These are phyloP conservation scores for Synanthedon andrenaeformis DNA, from an alignment of 2,888 invertebrate species.

Conservation along the genomic window DNA sequence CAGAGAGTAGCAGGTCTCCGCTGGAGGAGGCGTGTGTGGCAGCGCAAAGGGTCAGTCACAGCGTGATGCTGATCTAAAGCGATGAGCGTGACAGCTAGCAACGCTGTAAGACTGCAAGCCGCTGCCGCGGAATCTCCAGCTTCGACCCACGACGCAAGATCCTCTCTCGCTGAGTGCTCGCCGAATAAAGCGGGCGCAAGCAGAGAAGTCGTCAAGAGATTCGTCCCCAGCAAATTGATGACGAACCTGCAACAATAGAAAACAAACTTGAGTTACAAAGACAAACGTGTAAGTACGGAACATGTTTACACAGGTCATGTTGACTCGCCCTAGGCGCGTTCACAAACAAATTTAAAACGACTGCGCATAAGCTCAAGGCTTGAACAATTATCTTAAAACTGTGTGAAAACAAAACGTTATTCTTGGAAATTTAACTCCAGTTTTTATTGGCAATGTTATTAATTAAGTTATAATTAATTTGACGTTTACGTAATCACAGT, in stretches of 20 bases:
- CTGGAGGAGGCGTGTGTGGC: conserved; percentile 62
- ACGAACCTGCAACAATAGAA: conserved; percentile 73
- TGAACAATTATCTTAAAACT: not conserved
- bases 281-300: conserved; percentile 1
- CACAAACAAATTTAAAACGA: not conserved
- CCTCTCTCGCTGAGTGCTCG: conserved; percentile 74
- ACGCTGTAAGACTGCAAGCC: conserved; percentile 46
- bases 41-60: conserved; percentile 62
- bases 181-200: conserved; percentile 62
- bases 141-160: conserved; percentile 69
- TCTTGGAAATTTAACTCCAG: not conserved
- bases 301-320: conserved; percentile 10
- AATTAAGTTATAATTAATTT: not conserved
- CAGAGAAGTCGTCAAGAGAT: conserved; percentile 58
- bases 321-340: conserved; percentile 7
- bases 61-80: conserved; percentile 69
- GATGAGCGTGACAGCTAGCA: conserved; percentile 53
- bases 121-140: conserved; percentile 64
- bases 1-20: conserved; percentile 56
- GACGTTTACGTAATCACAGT: not conserved
- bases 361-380: conserved; percentile 1
- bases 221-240: conserved; percentile 69
- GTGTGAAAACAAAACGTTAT: not conserved
- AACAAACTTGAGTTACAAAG: conserved; percentile 8
- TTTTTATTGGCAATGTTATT: not conserved